phyloP scores from a whole-genome alignment of 2,797 vertebrate species.

The Sardinella longiceps region DNA sequence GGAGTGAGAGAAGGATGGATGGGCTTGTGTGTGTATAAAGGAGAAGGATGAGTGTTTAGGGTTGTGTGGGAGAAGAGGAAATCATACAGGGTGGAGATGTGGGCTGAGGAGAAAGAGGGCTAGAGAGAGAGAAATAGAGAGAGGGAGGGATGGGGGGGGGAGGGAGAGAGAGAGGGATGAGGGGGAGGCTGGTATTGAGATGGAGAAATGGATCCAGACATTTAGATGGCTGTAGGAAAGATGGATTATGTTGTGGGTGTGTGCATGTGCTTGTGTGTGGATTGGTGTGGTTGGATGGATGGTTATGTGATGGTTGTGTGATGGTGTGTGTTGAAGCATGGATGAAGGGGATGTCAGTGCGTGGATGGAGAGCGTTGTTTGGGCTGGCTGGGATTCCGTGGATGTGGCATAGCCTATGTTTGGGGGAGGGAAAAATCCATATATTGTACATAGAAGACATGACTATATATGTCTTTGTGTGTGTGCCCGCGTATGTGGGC shows the following conservation, averaged over 20 bases:
- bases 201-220: neutral
- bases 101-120: neutral
- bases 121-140: neutral
- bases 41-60: neutral
- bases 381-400: neutral
- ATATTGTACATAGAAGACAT: too few species aligned
- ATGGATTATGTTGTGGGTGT: neutral
- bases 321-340: conserved; percentile 8
- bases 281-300: neutral
- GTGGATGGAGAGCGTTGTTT: neutral
- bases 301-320: neutral
- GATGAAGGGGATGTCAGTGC: neutral
- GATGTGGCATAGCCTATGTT: too few species aligned
- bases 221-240: neutral
- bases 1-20: neutral
- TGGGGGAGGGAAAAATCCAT: too few species aligned
- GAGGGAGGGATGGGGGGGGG: neutral
- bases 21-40: neutral
- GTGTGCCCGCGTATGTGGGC: too few species aligned
- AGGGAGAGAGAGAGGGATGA: neutral
- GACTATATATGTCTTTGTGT: too few species aligned
- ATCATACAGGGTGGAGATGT: neutral
- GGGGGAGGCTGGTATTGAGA: neutral
- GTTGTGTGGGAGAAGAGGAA: neutral
- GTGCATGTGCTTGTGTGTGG: neutral